phyloP scores from a whole-genome alignment of 2,888 invertebrate species.

The Spatulosminthurus flaviceps region DNA sequence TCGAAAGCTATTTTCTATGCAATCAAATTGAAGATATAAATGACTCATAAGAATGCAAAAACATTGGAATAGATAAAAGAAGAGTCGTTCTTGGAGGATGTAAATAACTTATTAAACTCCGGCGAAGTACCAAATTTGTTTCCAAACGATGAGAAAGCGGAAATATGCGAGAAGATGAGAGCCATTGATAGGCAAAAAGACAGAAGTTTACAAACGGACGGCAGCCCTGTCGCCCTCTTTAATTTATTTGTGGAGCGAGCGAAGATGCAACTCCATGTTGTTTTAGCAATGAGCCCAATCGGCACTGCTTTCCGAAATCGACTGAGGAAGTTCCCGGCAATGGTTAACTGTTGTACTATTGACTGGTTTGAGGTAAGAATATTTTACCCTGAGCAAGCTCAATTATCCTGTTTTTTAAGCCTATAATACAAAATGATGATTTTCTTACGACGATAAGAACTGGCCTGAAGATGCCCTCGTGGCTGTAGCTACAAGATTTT shows the following conservation, averaged over 20 bases:
- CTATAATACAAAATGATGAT: background rate
- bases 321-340: conserved; percentile 88
- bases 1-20: too few relatives aligned
- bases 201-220: conserved; percentile 85
- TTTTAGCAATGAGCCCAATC: conserved; percentile 89
- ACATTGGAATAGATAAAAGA: conserved; percentile 78
- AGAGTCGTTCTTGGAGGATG: conserved; percentile 91
- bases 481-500: conserved; percentile 77
- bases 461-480: conserved; percentile 94
- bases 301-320: conserved; percentile 84
- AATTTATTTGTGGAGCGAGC: conserved; percentile 89
- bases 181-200: conserved; percentile 85
- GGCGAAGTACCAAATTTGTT: conserved; percentile 95
- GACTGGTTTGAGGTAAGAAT: conserved; percentile 90
- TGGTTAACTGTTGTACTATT: conserved; percentile 94
- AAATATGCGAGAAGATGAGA: conserved; percentile 93
- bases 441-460: conserved; percentile 45
- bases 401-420: too few relatives aligned
- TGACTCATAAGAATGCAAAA: too few relatives aligned
- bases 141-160: conserved; percentile 83
- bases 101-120: conserved; percentile 89
- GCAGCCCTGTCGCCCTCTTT: conserved; percentile 87
- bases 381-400: too few relatives aligned
- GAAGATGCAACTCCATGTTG: conserved; percentile 88
- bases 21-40: too few relatives aligned